Base-by-base conservation (phyloP, 2,888 invertebrate species). In the Patella ulyssiponensis region DNA sequence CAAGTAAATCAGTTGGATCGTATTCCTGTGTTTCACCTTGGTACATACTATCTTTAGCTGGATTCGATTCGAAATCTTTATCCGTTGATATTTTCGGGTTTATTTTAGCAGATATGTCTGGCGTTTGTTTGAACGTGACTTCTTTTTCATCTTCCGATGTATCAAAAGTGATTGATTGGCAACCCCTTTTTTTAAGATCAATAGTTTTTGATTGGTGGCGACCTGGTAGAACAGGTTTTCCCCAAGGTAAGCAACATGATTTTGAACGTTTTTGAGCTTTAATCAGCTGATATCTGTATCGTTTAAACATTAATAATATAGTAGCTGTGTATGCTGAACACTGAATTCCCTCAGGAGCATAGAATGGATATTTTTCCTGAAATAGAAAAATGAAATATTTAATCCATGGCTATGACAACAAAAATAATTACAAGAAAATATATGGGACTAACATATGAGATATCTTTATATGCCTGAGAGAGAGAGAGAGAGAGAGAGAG, bases 191-290 rank as follows among this genome's bases (percentile, higher is more conserved):
- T 64, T 64, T 64, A 23, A 64, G 23, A 23, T 64, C 64, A 5
- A 64, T 64, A 64, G 64, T 64, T 64, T 64, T 64, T 12, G 64
- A 64, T 23, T 64, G 23, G 23, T 64, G 64, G 23, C 64, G 64
- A 5, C 64, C 64, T 2, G 64, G 64, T 23, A 64, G 20, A 14
- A 64, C 64, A 3, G 64, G 64, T 20, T 64, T 64, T 23, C 64
- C 64, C 64, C 64, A 64, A 12, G 64, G 23, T n/a, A 14, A 12
- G 44, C 44, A 44, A 12, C 20, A 23, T 12, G 64, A 23, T 64
- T 64, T 64, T 12, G 20, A 23, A 20, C 20, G 64, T 64, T 23
- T 64, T 23, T 64, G 64, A 3, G 64, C 64, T 20, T 64, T 64
- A 12, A 64, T n/a, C 12, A 64, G 23, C 23, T 64, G 64, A 11